Evolutionary conservation across 2,113 vertebrate species (phyloP), one percentile per base, ranked within the genome.

Genomic region (Daboia siamensis): DNA sequence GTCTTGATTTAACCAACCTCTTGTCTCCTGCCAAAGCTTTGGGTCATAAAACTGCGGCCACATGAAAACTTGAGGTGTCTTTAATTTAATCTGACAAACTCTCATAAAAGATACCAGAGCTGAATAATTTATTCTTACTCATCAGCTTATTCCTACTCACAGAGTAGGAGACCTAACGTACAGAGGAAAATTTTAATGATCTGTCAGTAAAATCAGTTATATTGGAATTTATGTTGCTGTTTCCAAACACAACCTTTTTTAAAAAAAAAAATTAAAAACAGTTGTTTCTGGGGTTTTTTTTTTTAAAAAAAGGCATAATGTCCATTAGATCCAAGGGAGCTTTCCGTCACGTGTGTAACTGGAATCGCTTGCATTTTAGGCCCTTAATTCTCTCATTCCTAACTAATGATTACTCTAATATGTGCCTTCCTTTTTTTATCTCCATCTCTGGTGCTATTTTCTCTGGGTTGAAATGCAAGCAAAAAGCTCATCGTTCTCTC

Each of bases 1-100:
- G 93, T 93, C 90, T 94, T 95, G 95, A 96, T 98, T 96, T 95
- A 94, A 97, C 96, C 95, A 94, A 97, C 95, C 96, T 94, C 92
- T 96, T 96, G 94, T 97, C 97, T 97, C 97, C 94, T 97, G 95
- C 96, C 94, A 95, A 95, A 97, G 92, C 96, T 97, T 96, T 96
- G 95, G 95, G 96, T 97, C 96, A 96, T 95, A 33, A 91, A 94
- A 96, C 91, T 95, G 92, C 92, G 92, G 96, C 94, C 96, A 97
- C 95, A 96, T 96, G 94, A 94, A 97, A 97, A 97, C 96, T 92
- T 96, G 95, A 94, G 46, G 74, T 94, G 96, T 96, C 95, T 95
- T 93, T 97, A 84, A 93, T 93, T 95, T 96, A 95, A 95, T 90
- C 94, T 95, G 61, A 51, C 0, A 2, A 93, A 74, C 90, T 95